Conservation (phyloP, 2,113 vertebrate species). For the Penelope pileata region DNA sequence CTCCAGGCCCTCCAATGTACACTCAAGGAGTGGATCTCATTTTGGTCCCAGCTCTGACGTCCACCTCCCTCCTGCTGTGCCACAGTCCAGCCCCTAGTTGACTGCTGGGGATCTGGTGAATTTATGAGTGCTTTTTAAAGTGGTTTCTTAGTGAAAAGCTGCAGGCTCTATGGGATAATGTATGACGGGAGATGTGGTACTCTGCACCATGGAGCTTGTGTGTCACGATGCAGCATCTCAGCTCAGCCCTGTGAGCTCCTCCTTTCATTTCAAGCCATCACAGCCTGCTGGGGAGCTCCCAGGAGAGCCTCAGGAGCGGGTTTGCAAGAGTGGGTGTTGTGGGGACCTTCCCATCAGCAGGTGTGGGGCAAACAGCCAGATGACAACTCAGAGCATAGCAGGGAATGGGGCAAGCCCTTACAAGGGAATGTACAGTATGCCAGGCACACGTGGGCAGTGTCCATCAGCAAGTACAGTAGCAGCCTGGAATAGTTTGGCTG, state of each 20-base stretch:
- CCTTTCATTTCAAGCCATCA: background rate
- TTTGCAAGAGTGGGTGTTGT: background rate
- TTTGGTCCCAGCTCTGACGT: background rate
- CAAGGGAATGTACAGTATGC: conserved; percentile 71
- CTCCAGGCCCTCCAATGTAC: background rate
- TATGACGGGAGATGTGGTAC: rapidly evolving
- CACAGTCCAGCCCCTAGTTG: background rate
- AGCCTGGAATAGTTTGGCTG: conserved; percentile 61
- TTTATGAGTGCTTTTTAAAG: background rate
- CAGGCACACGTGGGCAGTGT: background rate
- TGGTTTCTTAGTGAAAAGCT: background rate
- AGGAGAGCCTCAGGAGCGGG: background rate
- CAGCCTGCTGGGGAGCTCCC: background rate
- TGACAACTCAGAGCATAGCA: background rate
- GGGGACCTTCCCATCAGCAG: conserved; percentile 18
- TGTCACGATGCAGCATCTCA: background rate
- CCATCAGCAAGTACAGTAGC: conserved; percentile 61
- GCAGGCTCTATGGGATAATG: background rate
- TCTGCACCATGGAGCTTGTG: background rate
- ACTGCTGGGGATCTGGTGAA: background rate
- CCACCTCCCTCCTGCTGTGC: background rate
- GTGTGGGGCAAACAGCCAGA: conserved; percentile 57
- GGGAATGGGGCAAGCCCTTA: conserved; percentile 64
- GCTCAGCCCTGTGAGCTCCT: background rate
- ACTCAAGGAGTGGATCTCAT: rapidly evolving